phyloP scores from a whole-genome alignment of 1,140 invertebrate species.

The Cardiocondyla obscurior region DNA sequence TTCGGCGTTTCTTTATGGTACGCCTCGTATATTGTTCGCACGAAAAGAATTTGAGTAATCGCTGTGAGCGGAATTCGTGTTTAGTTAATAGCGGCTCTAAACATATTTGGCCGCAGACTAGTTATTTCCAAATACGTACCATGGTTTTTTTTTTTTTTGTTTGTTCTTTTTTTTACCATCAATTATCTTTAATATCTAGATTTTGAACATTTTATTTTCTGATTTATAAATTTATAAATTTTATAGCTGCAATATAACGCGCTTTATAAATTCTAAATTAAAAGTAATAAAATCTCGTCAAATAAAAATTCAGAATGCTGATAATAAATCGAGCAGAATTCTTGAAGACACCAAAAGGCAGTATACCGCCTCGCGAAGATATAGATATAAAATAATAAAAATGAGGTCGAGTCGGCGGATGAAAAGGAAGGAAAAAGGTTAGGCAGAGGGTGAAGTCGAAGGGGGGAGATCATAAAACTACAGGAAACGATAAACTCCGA shows the following conservation, averaged over 20 bases:
- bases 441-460: conserved; percentile 5
- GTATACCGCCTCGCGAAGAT: neutral
- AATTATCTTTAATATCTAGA: conserved; percentile 4
- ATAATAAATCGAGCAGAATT: neutral
- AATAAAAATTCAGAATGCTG: neutral
- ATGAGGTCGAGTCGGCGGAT: neutral
- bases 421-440: neutral
- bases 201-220: neutral
- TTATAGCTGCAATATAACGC: neutral
- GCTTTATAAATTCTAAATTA: neutral
- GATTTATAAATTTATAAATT: neutral
- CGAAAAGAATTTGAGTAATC: conserved; percentile 21
- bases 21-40: neutral
- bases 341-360: neutral
- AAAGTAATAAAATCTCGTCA: neutral
- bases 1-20: neutral
- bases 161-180: neutral
- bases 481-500: conserved; percentile 70
- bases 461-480: conserved; percentile 60
- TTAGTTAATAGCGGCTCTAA: neutral
- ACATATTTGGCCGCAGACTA: neutral
- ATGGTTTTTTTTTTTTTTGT: too few relatives aligned
- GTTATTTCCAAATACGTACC: neutral
- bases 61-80: conserved; percentile 24
- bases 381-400: neutral